Percentiles rank a stretch among this genome's conserved stretches.
Evolutionary conservation across 2,888 invertebrate genomes (phyloP).

Genomic region (Noctua janthe): DNA sequence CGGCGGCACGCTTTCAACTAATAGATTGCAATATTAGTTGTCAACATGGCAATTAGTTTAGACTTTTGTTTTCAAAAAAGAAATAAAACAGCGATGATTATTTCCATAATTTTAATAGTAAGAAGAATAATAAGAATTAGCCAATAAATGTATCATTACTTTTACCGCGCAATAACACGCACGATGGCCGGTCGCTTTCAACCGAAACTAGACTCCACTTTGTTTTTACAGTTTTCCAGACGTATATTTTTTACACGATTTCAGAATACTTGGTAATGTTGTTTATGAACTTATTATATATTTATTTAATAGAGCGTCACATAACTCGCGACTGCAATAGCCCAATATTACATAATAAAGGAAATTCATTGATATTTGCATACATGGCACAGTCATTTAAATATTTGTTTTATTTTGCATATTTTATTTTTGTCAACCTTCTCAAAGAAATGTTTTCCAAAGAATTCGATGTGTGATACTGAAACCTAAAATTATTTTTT

Average conservation of each 20-base stretch:
- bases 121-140: not conserved
- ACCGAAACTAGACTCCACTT: not conserved
- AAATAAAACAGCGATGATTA: not conserved
- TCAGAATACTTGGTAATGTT: not conserved
- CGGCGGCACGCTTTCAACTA: constrained; percentile 18
- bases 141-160: not conserved
- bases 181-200: not conserved
- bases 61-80: not conserved
- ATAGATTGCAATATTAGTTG: not conserved
- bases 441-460: not conserved
- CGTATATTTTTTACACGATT: not conserved
- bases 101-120: not conserved
- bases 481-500: too few relatives aligned
- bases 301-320: not conserved
- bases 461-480: too few relatives aligned
- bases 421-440: not conserved
- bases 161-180: not conserved
- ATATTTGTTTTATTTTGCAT: not conserved
- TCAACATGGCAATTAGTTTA: constrained; percentile 10
- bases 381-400: not conserved
- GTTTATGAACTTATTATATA: not conserved
- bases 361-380: not conserved
- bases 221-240: not conserved
- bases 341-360: not conserved
- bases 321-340: not conserved